Percentiles rank a stretch among this genome's conserved stretches.
phyloP scores from a whole-genome alignment of 2,888 invertebrate genomes.

The Theretra japonica region DNA sequence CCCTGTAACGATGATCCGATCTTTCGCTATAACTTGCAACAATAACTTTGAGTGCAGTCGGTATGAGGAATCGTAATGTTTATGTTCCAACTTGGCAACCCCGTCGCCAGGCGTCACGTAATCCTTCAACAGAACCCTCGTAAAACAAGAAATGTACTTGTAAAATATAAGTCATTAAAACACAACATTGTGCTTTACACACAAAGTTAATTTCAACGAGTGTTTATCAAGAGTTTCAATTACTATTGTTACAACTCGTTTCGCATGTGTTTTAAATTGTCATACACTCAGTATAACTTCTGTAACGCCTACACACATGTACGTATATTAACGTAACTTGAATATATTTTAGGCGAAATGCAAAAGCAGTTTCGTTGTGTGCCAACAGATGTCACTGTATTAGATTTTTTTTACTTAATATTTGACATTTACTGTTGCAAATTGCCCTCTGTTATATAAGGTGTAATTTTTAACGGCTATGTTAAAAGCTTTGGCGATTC shows the following conservation, averaged over 20 bases:
- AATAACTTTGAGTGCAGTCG: slow-evolving; percentile 54
- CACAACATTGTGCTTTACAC: slow-evolving; percentile 53
- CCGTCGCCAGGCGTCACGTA: slow-evolving; percentile 50
- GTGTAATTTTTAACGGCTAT: too few relatives aligned
- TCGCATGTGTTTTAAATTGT: slow-evolving; percentile 8
- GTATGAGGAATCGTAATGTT: slow-evolving; percentile 48
- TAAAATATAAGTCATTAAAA: slow-evolving; percentile 51
- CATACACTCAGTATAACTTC: not conserved
- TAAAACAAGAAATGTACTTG: slow-evolving; percentile 53
- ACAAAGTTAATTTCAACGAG: slow-evolving; percentile 34
- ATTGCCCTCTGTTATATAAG: too few relatives aligned
- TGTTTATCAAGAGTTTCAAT: slow-evolving; percentile 24
- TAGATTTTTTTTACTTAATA: too few relatives aligned
- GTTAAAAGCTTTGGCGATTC: too few relatives aligned
- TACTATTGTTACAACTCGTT: slow-evolving; percentile 16
- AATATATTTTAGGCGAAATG: not conserved
- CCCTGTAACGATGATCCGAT: not conserved
- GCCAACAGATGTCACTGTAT: too few relatives aligned
- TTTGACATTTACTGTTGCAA: too few relatives aligned
- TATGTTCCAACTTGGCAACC: slow-evolving; percentile 63
- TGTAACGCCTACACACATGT: not conserved
- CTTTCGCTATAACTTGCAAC: slow-evolving; percentile 44
- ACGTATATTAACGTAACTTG: not conserved
- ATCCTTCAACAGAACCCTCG: slow-evolving; percentile 44
- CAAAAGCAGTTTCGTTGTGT: too few relatives aligned